These are phyloP conservation scores for Sialia sialis DNA, from an alignment of 2,113 vertebrate species.

Conservation along the genomic window DNA sequence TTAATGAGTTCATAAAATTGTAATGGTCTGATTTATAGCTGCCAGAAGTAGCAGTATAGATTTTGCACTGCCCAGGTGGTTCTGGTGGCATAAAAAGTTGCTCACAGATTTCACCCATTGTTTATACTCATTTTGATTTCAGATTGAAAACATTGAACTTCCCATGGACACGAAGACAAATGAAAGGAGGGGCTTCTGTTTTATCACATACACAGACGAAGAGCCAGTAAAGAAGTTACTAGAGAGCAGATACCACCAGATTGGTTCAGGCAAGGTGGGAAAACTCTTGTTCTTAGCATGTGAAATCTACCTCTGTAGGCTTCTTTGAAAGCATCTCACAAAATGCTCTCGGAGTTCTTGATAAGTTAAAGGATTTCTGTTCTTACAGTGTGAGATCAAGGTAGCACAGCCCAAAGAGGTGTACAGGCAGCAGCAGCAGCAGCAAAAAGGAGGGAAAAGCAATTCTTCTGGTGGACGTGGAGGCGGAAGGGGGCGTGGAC, in stretches of 20 bases:
- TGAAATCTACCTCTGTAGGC: fast-evolving
- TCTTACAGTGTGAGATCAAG: constrained; percentile 86
- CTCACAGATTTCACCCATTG: fast-evolving
- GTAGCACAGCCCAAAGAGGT: constrained; percentile 90
- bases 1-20: background rate
- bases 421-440: constrained; percentile 86
- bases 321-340: background rate
- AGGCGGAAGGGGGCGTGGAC: constrained; percentile 80
- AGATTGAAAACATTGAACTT: constrained; percentile 90
- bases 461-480: constrained; percentile 74
- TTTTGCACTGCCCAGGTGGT: background rate
- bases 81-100: background rate
- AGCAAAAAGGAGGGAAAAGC: constrained; percentile 78
- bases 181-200: constrained; percentile 88
- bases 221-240: constrained; percentile 88
- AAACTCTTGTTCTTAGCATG: background rate
- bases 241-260: constrained; percentile 88
- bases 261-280: constrained; percentile 87
- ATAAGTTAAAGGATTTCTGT: background rate
- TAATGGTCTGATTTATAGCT: background rate
- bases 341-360: background rate
- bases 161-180: constrained; percentile 89
- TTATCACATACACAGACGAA: constrained; percentile 85
- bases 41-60: fast-evolving
- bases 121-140: background rate